Conservation (phyloP, 2,113 vertebrate species). For the Entelurus aequoreus region DNA sequence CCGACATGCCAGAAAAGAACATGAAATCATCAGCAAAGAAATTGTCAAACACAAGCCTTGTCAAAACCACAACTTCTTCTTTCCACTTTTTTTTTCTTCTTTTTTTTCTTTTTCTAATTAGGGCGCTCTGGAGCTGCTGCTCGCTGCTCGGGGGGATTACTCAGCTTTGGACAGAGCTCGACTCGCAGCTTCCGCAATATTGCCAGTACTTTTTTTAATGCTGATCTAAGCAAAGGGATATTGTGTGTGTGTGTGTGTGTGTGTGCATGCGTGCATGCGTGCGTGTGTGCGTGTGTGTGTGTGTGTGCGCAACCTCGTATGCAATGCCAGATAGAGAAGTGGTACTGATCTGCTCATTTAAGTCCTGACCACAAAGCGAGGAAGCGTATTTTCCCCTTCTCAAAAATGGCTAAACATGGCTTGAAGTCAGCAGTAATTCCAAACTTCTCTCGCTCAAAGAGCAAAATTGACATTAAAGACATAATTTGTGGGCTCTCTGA, state of each 20-base stretch:
- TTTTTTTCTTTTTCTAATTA: not conserved
- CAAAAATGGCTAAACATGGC: slow-evolving; percentile 2
- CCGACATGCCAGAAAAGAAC: not conserved
- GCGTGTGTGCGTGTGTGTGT: not conserved
- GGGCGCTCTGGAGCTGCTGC: not conserved
- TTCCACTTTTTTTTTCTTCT: not conserved
- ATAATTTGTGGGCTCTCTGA: not conserved
- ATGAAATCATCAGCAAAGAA: too few relatives aligned
- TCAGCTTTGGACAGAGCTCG: not conserved
- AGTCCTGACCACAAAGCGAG: not conserved
- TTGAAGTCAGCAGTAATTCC: not conserved
- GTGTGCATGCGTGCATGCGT: not conserved
- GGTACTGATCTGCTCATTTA: not conserved
- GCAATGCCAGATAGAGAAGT: slow-evolving; percentile 5
- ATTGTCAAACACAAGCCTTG: slow-evolving; percentile 5
- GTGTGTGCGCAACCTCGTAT: slow-evolving; percentile 1
- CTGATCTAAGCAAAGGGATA: slow-evolving; percentile 3
- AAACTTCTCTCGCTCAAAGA: slow-evolving; percentile 6
- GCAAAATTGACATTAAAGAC: not conserved
- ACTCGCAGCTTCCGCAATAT: slow-evolving; percentile 3
- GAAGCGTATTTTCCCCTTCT: slow-evolving; percentile 3
- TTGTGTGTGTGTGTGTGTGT: not conserved
- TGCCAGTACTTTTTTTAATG: slow-evolving; percentile 2
- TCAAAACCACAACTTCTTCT: slow-evolving; percentile 11
- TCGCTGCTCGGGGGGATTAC: not conserved